Conservation (phyloP, 2,113 vertebrate genomes). For the Esox niger region DNA sequence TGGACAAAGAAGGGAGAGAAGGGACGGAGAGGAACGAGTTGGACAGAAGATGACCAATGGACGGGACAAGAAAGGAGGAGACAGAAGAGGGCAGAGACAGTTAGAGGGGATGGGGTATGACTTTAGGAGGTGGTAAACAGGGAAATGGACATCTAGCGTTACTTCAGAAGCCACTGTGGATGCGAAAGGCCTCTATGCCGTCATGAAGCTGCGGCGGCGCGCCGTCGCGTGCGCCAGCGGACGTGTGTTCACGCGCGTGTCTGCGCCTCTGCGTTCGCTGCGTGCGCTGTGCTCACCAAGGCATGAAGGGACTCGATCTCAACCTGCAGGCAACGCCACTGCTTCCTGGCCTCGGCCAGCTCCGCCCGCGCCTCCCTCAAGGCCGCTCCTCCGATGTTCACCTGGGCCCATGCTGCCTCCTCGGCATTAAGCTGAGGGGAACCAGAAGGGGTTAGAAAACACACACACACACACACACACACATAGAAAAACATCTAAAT, state of each 20-base stretch:
- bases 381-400: constrained; percentile 80
- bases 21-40: not conserved
- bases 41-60: not conserved
- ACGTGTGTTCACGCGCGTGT: constrained; percentile 14
- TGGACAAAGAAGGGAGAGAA: not conserved
- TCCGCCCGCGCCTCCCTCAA: constrained; percentile 86
- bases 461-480: not conserved
- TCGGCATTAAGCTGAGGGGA: constrained; percentile 62
- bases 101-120: too few species aligned
- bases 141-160: too few species aligned
- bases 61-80: not conserved
- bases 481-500: not conserved
- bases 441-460: not conserved
- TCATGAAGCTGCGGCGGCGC: too few species aligned
- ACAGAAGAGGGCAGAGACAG: not conserved
- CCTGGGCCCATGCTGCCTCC: constrained; percentile 76
- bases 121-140: not conserved
- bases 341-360: constrained; percentile 83
- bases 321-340: constrained; percentile 89
- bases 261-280: too few species aligned
- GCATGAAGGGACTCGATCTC: constrained; percentile 93
- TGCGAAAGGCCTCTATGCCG: not conserved
- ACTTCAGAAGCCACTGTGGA: too few species aligned
- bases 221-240: not conserved
- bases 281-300: constrained; percentile 74